Base-by-base conservation (phyloP, 2,888 invertebrate species). In the Galeopsomyia nigrocyanea region DNA sequence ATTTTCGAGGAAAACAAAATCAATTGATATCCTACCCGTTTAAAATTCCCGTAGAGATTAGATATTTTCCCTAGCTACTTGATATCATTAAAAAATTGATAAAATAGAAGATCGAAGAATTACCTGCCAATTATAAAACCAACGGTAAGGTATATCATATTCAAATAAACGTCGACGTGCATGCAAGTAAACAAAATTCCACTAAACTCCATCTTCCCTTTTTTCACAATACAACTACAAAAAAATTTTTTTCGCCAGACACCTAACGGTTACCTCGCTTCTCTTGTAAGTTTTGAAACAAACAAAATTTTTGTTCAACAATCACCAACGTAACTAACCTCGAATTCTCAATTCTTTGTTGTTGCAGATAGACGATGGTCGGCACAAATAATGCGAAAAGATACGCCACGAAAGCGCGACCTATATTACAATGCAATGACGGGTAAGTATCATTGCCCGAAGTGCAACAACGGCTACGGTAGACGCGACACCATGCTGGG, bases 391-490 rank as follows among this genome's bases (percentile, higher is more conserved):
- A 21, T 21, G 39, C 39, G 39, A 53, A 53, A 17, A 17, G 19
- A 53, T n/a, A 5, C 19, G 17, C 53, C 53, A 10, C 53, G 53
- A 53, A 66, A 46, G n/a, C 60, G 68, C 46, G 73, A 69, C 5
- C 71, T 53, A 21, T 67, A 68, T 47, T 73, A 47, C 51, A 74
- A 70, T 63, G 46, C 53, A 57, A 74, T 69, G 50, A 84, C 84
- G 31, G 83, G 84, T 46, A 86, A 83, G 69, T 85, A 80, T 77
- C 85, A 84, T 71, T 87, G 87, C 78, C 85, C 86, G 9, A 83
- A 81, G 65, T 87, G 87, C 77, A 84, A 85, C 78, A 86, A 83
- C 74, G 84, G 83, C 57, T 87, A 87, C 74, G 80, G 83, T 19
- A 82, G 85, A 60, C 80, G 84, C 31, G 83, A 85, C 77, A 85